Evolutionary conservation across 2,888 invertebrate genomes (phyloP).

Genomic region (Arrhopalites spinosus): DNA sequence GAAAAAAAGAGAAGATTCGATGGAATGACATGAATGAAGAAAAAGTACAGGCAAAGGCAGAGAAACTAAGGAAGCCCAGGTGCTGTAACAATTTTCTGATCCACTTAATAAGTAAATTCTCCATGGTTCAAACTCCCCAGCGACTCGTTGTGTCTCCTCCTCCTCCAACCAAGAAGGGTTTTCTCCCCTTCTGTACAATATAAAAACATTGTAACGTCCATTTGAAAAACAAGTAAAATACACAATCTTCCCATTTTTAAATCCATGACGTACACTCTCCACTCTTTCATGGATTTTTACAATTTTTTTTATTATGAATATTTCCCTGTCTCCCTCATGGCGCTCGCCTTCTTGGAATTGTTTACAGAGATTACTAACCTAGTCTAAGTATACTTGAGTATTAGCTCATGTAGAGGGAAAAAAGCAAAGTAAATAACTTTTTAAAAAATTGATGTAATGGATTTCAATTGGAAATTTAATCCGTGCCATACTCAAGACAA

Average conservation of each 20-base stretch:
- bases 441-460: too few species aligned
- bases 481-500: too few species aligned
- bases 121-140: not conserved
- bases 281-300: not conserved
- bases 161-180: too few species aligned
- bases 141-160: not conserved
- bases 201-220: too few species aligned
- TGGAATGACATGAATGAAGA: not conserved
- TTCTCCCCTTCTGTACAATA: not conserved
- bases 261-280: not conserved
- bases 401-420: too few species aligned
- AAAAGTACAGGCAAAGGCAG: not conserved
- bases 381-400: not conserved
- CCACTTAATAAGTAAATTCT: conserved; percentile 13
- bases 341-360: too few species aligned
- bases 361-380: too few species aligned
- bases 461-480: too few species aligned
- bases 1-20: not conserved
- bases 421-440: too few species aligned
- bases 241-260: too few species aligned
- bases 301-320: not conserved
- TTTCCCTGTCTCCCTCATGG: not conserved
- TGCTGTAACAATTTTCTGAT: not conserved
- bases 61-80: not conserved
- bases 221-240: too few species aligned